A percentile compares a stretch with the other conserved stretches of the same genome.
These are phyloP conservation scores for Hemiscyllium ocellatum DNA, from an alignment of 2,113 vertebrate species.

Conservation along the genomic window DNA sequence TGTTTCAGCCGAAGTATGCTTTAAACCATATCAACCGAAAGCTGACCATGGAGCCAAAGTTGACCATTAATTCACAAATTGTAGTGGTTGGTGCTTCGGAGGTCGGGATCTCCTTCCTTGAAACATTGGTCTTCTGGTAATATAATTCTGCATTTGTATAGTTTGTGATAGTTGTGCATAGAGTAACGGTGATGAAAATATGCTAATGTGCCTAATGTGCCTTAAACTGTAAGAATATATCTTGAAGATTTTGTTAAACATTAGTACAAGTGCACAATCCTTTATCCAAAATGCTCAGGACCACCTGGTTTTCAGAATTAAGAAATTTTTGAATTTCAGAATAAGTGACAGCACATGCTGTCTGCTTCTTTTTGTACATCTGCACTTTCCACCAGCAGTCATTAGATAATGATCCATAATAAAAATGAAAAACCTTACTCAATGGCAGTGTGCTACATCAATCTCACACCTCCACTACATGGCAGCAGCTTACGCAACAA, in stretches of 20 bases:
- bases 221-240: neutral
- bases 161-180: slow-evolving; percentile 4
- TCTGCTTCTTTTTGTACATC: neutral
- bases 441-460: too few relatives aligned
- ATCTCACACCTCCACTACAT: too few relatives aligned
- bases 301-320: too few relatives aligned
- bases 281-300: too few relatives aligned
- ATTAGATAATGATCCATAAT: neutral
- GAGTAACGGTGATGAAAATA: neutral
- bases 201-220: neutral
- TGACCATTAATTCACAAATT: slow-evolving; percentile 70
- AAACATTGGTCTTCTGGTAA: slow-evolving; percentile 76
- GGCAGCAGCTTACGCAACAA: too few relatives aligned
- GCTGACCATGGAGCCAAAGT: slow-evolving; percentile 74
- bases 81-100: slow-evolving; percentile 87
- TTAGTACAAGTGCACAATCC: neutral
- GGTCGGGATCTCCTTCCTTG: slow-evolving; percentile 78
- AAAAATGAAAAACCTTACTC: neutral
- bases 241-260: neutral
- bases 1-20: slow-evolving; percentile 62
- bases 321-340: too few relatives aligned
- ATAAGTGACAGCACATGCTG: neutral
- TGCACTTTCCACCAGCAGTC: neutral
- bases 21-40: slow-evolving; percentile 80
- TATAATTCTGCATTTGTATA: slow-evolving; percentile 43